Evolutionary conservation across 2,113 vertebrate genomes (phyloP).

Genomic region (Gorsachius goisagi): DNA sequence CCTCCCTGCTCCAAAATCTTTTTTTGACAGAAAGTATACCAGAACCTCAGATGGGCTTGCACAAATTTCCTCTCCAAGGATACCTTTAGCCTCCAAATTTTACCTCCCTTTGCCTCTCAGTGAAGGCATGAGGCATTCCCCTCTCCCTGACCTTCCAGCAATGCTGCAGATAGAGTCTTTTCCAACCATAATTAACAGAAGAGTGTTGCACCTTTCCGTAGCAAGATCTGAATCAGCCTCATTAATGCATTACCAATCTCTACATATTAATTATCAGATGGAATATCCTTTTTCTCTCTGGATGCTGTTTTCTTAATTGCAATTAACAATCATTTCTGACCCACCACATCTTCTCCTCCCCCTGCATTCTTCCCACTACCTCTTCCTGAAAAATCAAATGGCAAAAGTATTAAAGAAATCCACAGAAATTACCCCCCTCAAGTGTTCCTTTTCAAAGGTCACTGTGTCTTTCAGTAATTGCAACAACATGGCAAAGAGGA

Average conservation of each 20-base stretch:
- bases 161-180: not conserved
- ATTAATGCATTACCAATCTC: constrained; percentile 53
- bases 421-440: constrained; percentile 47
- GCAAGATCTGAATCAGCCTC: constrained; percentile 58
- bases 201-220: constrained; percentile 11
- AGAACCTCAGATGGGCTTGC: not conserved
- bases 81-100: not conserved
- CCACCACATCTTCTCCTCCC: constrained; percentile 36
- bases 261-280: constrained; percentile 65
- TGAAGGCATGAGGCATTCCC: not conserved
- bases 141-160: constrained; percentile 8
- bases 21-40: not conserved
- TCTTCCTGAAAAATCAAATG: constrained; percentile 40
- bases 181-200: constrained; percentile 17
- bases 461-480: constrained; percentile 66
- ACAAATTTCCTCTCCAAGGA: not conserved
- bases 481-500: constrained; percentile 61
- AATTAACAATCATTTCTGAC: constrained; percentile 71
- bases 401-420: constrained; percentile 58
- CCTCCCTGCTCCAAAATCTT: not conserved
- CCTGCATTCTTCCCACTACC: not conserved
- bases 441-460: constrained; percentile 67
- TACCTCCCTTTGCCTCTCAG: not conserved
- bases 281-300: constrained; percentile 59
- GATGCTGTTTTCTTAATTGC: constrained; percentile 61